phyloP scores from a whole-genome alignment of 2,888 invertebrate species.

The Ophion costatus region DNA sequence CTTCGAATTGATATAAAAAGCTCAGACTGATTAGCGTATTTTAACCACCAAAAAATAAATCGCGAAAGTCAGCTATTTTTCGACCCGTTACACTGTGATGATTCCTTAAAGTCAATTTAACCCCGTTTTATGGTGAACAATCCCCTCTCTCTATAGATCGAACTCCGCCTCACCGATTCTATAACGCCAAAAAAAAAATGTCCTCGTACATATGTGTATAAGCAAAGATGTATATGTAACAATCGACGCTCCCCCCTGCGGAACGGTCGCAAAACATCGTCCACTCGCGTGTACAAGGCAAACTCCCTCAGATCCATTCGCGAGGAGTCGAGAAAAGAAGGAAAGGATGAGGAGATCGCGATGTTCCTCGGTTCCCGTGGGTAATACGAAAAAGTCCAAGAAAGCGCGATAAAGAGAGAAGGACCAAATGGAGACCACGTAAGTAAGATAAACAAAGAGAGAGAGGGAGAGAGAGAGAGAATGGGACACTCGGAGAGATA shows the following conservation, averaged over 20 bases:
- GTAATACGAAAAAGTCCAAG: slow-evolving; percentile 49
- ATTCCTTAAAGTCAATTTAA: no score
- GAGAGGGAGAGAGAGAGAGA: slow-evolving; percentile 29
- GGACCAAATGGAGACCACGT: no score
- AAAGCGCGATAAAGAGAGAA: slow-evolving; percentile 61
- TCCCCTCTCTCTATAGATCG: not conserved
- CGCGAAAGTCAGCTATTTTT: no score
- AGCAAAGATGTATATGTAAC: slow-evolving; percentile 14
- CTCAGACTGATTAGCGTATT: no score
- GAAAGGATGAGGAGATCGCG: slow-evolving; percentile 34
- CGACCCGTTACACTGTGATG: no score
- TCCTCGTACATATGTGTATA: slow-evolving; percentile 2
- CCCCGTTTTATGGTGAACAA: not conserved
- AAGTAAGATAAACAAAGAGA: not conserved
- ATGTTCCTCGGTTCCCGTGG: slow-evolving; percentile 49
- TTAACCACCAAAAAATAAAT: no score
- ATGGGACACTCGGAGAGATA: slow-evolving; percentile 43
- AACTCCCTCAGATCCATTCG: slow-evolving; percentile 11
- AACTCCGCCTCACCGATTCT: slow-evolving; percentile 11
- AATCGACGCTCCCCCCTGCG: not conserved
- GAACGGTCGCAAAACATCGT: slow-evolving; percentile 21
- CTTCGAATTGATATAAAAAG: no score
- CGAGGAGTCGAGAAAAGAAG: slow-evolving; percentile 50
- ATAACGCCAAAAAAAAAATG: slow-evolving; percentile 17
- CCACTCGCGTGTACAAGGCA: slow-evolving; percentile 23